Percentiles rank a stretch among this genome's conserved stretches.
Evolutionary conservation across 2,888 invertebrate species (phyloP).

Genomic region (Lasioglossum villosulum): DNA sequence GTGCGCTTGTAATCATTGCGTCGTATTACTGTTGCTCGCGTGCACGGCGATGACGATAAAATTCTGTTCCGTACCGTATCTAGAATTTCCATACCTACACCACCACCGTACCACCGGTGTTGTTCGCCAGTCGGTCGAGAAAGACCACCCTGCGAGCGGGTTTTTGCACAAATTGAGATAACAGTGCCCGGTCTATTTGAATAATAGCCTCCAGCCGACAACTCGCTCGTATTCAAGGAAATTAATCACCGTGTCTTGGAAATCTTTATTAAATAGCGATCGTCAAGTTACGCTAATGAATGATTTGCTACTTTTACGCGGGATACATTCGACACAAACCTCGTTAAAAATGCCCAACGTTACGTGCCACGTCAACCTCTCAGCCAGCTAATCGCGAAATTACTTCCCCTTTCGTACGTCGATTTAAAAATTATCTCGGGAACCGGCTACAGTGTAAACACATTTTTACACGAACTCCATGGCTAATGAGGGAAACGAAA

Average conservation of each 20-base stretch:
- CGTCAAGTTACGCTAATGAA: background rate
- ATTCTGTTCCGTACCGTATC: slow-evolving; percentile 26
- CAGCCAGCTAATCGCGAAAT: background rate
- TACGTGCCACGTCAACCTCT: background rate
- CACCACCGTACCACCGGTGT: background rate
- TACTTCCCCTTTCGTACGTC: background rate
- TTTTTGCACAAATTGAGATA: slow-evolving; percentile 1
- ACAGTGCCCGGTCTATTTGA: background rate
- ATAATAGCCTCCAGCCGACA: background rate
- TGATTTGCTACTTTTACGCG: background rate
- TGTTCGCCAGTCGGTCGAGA: background rate
- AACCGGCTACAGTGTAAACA: background rate
- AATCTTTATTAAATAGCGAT: slow-evolving; percentile 2
- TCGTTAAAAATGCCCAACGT: background rate
- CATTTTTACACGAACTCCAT: background rate
- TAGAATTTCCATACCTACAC: slow-evolving; percentile 23
- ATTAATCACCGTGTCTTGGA: slow-evolving; percentile 1
- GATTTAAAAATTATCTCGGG: background rate
- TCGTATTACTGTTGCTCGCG: slow-evolving; percentile 22
- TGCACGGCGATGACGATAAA: slow-evolving; percentile 22
- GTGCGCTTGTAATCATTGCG: slow-evolving; percentile 33
- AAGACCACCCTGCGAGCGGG: background rate
- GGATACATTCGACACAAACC: background rate
- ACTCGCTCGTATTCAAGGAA: background rate
- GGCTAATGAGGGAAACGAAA: background rate